phyloP scores from a whole-genome alignment of 2,888 invertebrate species.

The Smittia sp. region DNA sequence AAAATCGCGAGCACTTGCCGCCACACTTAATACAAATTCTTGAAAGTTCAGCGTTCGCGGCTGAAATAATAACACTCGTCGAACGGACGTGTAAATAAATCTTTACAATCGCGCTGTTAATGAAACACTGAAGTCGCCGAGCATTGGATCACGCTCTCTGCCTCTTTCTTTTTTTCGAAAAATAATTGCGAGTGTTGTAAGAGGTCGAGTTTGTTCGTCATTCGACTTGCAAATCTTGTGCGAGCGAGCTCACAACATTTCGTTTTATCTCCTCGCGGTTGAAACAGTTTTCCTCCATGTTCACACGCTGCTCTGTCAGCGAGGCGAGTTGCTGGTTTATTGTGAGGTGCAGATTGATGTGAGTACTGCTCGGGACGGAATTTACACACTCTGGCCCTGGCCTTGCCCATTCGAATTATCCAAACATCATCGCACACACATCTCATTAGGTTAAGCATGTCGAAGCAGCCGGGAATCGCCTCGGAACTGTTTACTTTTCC shows the following conservation, averaged over 20 bases:
- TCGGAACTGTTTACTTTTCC: conserved; percentile 45
- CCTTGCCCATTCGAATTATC: neutral
- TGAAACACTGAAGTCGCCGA: conserved; percentile 12
- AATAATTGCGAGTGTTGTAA: neutral
- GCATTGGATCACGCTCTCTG: neutral
- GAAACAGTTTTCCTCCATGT: neutral
- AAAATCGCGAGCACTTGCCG: neutral
- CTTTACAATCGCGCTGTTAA: conserved; percentile 28
- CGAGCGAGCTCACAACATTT: too few relatives aligned
- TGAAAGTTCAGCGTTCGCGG: neutral
- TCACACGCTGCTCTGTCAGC: neutral
- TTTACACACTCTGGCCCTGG: neutral
- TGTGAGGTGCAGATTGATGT: neutral
- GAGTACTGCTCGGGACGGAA: neutral
- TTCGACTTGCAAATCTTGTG: too few relatives aligned
- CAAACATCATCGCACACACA: conserved; percentile 2
- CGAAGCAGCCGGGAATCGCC: too few relatives aligned
- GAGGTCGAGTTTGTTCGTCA: neutral
- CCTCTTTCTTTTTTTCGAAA: neutral
- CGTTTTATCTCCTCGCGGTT: neutral
- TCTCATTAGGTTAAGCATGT: neutral
- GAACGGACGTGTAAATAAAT: conserved; percentile 14
- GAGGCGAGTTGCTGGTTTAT: neutral
- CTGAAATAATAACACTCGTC: neutral
- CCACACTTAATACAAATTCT: neutral